Base-by-base conservation (phyloP, 2,888 invertebrate genomes). In the Drosophila aldrichi region DNA sequence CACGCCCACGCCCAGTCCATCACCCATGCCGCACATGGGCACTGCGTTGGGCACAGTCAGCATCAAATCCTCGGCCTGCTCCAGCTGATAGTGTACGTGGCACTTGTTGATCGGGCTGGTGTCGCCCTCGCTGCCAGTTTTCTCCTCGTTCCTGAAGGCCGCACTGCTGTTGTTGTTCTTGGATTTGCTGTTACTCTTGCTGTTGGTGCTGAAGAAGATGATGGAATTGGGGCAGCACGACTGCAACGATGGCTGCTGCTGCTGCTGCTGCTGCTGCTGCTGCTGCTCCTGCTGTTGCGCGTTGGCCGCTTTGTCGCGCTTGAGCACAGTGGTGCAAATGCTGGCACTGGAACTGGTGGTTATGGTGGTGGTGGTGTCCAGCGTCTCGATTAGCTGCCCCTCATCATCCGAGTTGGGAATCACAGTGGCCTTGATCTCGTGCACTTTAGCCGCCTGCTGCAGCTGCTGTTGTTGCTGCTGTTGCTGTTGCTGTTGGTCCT, bases 321-420 rank as follows among this genome's bases (percentile, higher is more conserved):
- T 70, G 1, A 84, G 20, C 16, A 83, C 44, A 3, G 89, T 90
- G 62, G 89, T 70, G 70, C 76, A 90, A 3, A 89, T 58, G 40
- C 77, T 81, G 6, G 77, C 71, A 18, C 55, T 65, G 7, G 74
- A 72, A 54, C 60, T 86, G 25, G 77, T 86, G 1, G 81, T 88
- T 5, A 86, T 86, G 25, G 77, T 79, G 25, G 85, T 86, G 12
- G 82, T 87, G 0, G 90, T 90, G 4, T 88, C 70, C n/a, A 88
- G 63, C 10, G 77, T 76, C 57, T 90, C 90, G 20, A 89, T 60
- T 7, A 88, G 44, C 22, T 80, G 76, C 0, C 82, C 90, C 36
- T 89, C 86, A 1, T 88, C 89, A 6, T 90, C 90, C 1, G 63
- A 66, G 5, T 32, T 60, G 16, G 18, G n/a, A 9, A 12, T 22